Evolutionary conservation across 2,888 invertebrate species (phyloP), one percentile per base, ranked within the genome.

Genomic region (Nemotelus nigrinus): DNA sequence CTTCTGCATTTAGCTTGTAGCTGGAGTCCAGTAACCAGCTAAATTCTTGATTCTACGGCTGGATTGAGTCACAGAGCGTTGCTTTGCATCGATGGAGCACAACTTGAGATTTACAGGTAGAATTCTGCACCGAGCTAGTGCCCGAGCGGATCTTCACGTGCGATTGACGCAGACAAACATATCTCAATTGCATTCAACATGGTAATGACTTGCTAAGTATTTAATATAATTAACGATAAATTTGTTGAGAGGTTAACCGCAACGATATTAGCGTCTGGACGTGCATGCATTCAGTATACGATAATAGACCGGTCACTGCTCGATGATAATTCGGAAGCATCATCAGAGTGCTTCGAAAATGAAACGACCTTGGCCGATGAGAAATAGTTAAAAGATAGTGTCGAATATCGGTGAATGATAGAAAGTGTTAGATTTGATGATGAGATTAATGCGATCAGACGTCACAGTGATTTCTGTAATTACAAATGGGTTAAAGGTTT

Each of bases 111-210:
- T 50, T 6, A 25, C 41, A 50, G 5, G 50, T 68, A 50, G 53
- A 68, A n/a, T 39, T 48, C 53, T 44, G 3, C 45, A 53, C 6
- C 39, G 68, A 48, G 68, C 68, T 68, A 10, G 50, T 68, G 48
- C 41, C 68, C 68, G 68, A 68, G 68, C 68, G 48, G 68, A 68
- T 68, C 68, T 68, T 65, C 50, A 25, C 25, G 25, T 25, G 25
- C 25, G 25, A 0, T 25, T 25, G 25, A 25, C 25, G 25, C 25
- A 25, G 25, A 25, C 25, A 25, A 25, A 25, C 25, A 25, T 25
- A 25, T 25, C 25, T 25, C 25, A 25, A 25, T 25, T 25, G 25
- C 25, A 25, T 25, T 25, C 25, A 25, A 25, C 25, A 25, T 25
- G 25, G 25, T 25, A 25, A 25, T 25, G 25, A 25, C 8, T 25